Evolutionary conservation across 2,888 invertebrate species (phyloP), one percentile per base, ranked within the genome.

Genomic region (Volucella inanis): DNA sequence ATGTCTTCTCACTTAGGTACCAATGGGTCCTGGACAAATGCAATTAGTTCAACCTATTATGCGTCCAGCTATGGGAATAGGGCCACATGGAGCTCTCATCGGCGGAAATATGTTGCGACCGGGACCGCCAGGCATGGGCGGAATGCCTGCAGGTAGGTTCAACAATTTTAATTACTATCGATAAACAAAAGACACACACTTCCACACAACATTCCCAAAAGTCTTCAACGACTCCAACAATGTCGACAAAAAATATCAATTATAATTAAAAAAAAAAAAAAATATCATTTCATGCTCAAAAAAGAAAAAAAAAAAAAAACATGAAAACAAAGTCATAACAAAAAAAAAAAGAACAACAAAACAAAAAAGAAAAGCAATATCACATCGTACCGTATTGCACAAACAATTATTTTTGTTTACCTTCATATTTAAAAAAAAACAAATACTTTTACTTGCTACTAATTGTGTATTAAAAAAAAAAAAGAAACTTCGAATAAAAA

Each of bases 1-100:
- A 81, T 75, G 71, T 87, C 79, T 80, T 64, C 68, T 57, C 68
- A 67, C 59, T 68, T 47, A 90, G 90, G 89, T 90, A 86, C 90
- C 89, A 68, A 87, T 92, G 83, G 89, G 87, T 50, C 91, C 91
- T 50, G 90, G 90, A 43, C 90, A 90, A 87, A 90, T 92, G 91
- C 91, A 90, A 88, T 88, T 92, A 75, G 90, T 92, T 89, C 92
- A 91, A 79, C 92, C 91, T 18, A 90, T 92, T 89, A 89, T 92
- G 88, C 89, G 92, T 71, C 92, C 92, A 65, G 88, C 92, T 15
- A 91, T 92, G 89, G 89, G 91, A 78, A 89, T 92, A 50, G 91
- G 91, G 78, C 92, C 91, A 15, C 91, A 91, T 81, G 91, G 91
- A 9, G 85, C 89, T 2, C 88, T 92, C 41, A 90, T 92, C 62